Percentiles rank a stretch among this genome's conserved stretches.
Evolutionary conservation across 1,140 invertebrate species (phyloP).

Genomic region (Zaprionus ornatus): DNA sequence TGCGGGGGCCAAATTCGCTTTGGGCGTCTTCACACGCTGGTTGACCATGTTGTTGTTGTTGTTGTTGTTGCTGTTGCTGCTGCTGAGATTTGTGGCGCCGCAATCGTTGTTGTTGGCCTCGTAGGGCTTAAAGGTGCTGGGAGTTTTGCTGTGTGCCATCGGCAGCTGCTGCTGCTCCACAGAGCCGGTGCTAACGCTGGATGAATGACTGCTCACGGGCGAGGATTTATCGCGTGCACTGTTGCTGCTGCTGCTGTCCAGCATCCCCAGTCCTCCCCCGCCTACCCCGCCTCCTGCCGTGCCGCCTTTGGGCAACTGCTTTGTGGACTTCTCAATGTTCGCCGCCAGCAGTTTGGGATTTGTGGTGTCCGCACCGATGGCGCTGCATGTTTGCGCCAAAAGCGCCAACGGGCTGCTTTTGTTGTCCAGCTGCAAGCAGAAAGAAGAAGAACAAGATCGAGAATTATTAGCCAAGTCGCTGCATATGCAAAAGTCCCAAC

Average conservation of each 20-base stretch:
- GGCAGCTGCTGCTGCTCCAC: conserved; percentile 82
- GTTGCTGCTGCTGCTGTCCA: conserved; percentile 55
- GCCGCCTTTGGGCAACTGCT: conserved; percentile 76
- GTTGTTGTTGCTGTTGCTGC: conserved; percentile 76
- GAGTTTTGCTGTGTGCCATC: conserved; percentile 58
- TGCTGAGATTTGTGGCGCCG: conserved; percentile 79
- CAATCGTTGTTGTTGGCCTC: conserved; percentile 84
- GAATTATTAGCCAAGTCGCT: conserved; percentile 27
- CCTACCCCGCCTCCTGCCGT: conserved; percentile 16
- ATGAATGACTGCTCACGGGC: conserved; percentile 83
- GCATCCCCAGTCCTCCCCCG: conserved; percentile 30
- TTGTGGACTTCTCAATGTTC: conserved; percentile 88
- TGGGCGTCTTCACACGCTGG: conserved; percentile 72
- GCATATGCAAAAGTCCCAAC: conserved; percentile 1
- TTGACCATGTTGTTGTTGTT: conserved; percentile 28
- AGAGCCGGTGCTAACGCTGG: conserved; percentile 78
- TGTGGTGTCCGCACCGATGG: conserved; percentile 95
- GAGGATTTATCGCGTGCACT: conserved; percentile 86
- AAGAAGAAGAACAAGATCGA: conserved; percentile 66
- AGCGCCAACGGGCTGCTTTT: conserved; percentile 97
- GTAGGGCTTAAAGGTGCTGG: conserved; percentile 88
- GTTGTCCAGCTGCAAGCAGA: conserved; percentile 93
- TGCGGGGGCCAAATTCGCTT: conserved; percentile 28
- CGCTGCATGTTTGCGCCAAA: conserved; percentile 97
- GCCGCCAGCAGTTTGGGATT: conserved; percentile 89